phyloP scores from a whole-genome alignment of 2,797 vertebrate species.

The Urosaurus nigricauda region DNA sequence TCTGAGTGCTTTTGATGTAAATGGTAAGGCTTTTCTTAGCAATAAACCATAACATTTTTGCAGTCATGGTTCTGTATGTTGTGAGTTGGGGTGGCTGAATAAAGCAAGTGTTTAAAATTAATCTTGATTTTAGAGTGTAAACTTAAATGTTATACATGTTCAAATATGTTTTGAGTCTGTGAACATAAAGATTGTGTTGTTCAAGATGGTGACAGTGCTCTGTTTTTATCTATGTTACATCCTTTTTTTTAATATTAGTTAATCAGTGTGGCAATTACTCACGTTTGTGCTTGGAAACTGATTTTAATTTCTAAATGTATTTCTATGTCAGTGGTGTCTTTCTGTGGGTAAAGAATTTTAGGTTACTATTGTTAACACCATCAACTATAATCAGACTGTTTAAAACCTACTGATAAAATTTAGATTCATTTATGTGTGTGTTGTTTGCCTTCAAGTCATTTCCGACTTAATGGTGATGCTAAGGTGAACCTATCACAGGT shows the following conservation, averaged over 20 bases:
- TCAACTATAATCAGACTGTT: not conserved
- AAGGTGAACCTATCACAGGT: no score
- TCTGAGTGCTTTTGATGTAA: not conserved
- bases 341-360: not conserved
- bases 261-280: not conserved
- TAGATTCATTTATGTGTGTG: no score
- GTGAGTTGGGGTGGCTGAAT: no score
- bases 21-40: not conserved
- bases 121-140: not conserved
- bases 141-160: no score
- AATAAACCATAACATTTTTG: no score
- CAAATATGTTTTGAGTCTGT: not conserved
- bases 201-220: not conserved
- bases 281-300: not conserved
- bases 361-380: no score
- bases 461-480: no score
- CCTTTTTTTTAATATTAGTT: not conserved
- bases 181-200: not conserved
- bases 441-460: no score
- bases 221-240: not conserved
- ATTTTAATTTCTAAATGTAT: not conserved
- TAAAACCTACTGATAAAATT: not conserved
- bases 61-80: not conserved
- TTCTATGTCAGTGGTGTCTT: not conserved
- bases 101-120: not conserved